Evolutionary conservation across 2,113 vertebrate species (phyloP).

Genomic region (Coregonus clupeaformis): DNA sequence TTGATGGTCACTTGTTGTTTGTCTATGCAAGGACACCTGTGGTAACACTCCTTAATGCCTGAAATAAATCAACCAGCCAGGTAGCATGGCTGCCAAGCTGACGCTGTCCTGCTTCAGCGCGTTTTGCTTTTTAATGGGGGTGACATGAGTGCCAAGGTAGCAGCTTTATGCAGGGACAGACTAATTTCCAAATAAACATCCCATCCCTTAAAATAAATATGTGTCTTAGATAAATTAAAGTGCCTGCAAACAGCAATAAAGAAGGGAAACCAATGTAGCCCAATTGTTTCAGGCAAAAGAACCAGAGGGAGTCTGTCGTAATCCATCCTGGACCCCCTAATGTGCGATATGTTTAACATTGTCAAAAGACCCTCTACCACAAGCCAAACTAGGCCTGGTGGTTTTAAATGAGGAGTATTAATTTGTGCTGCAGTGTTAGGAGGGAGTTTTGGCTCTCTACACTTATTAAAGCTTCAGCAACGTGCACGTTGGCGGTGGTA

Average conservation of each 20-base stretch:
- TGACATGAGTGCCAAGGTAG: conserved; percentile 44
- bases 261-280: conserved; percentile 33
- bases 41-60: conserved; percentile 33
- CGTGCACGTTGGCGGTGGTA: conserved; percentile 27
- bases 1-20: background rate
- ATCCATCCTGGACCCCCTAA: conserved; percentile 18
- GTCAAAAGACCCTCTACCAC: background rate
- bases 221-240: conserved; percentile 39
- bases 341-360: conserved; percentile 1
- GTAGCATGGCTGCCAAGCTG: conserved; percentile 23
- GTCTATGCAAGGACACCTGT: conserved; percentile 34
- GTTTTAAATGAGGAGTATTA: background rate
- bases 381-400: background rate
- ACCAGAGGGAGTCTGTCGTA: background rate
- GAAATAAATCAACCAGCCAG: conserved; percentile 11
- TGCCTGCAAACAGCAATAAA: conserved; percentile 42
- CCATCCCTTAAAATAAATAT: conserved; percentile 49
- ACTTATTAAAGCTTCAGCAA: conserved; percentile 40
- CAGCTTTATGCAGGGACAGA: conserved; percentile 47
- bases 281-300: background rate
- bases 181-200: conserved; percentile 49
- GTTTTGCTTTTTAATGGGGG: conserved; percentile 40
- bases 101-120: no score
- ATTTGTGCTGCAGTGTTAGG: background rate
- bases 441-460: conserved; percentile 24